Conservation (phyloP, 2,888 invertebrate species). For the Lepas anatifera region DNA sequence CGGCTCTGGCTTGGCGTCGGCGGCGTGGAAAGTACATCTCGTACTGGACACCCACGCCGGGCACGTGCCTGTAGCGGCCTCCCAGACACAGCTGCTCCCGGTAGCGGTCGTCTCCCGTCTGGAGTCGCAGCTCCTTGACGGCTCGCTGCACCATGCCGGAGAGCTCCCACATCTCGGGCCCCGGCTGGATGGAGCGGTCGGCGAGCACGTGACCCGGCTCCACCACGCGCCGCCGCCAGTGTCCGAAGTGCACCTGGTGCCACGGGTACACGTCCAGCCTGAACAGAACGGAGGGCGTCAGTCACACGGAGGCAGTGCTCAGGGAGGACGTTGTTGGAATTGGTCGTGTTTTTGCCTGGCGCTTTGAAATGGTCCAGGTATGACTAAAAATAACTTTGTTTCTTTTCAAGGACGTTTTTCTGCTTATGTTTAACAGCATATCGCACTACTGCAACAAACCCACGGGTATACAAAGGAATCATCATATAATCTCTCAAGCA, state of each 20-base stretch:
- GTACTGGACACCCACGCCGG: background rate
- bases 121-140: background rate
- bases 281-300: too few relatives aligned
- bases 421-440: too few relatives aligned
- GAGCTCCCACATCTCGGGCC: background rate
- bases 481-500: too few relatives aligned
- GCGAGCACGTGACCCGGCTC: background rate
- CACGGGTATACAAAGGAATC: too few relatives aligned
- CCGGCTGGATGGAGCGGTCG: background rate
- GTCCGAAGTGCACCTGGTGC: background rate
- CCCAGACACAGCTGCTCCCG: background rate
- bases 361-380: too few relatives aligned
- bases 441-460: too few relatives aligned
- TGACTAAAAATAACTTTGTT: too few relatives aligned
- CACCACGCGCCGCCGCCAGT: background rate
- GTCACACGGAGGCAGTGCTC: too few relatives aligned
- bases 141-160: background rate
- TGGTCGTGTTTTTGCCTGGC: too few relatives aligned
- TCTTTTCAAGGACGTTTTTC: too few relatives aligned
- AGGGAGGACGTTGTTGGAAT: too few relatives aligned
- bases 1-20: background rate
- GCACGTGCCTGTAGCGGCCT: background rate
- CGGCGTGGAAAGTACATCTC: background rate
- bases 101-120: background rate
- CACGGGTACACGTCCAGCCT: background rate